Conservation (phyloP, 2,888 invertebrate species). For the Phytoseiulus persimilis region DNA sequence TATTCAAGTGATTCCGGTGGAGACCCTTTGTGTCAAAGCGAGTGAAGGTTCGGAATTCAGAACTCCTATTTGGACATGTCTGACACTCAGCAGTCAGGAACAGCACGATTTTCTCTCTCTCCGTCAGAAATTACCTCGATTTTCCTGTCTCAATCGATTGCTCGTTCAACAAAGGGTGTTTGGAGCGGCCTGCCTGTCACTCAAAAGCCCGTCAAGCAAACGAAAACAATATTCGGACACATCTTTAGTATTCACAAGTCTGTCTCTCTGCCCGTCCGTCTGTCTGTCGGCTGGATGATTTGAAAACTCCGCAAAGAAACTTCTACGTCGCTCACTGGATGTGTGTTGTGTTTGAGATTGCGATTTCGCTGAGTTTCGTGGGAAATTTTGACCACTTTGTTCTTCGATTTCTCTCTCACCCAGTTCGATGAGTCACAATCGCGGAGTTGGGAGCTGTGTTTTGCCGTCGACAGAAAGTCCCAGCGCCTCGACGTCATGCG, state of each 20-base stretch:
- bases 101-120: neutral
- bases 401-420: neutral
- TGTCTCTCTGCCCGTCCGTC: neutral
- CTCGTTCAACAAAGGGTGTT: neutral
- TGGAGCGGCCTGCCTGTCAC: neutral
- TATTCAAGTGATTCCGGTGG: neutral
- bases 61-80: neutral
- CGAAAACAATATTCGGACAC: constrained; percentile 5
- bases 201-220: neutral
- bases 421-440: neutral
- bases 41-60: neutral
- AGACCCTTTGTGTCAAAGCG: neutral
- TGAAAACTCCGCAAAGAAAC: neutral
- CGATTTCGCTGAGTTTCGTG: neutral
- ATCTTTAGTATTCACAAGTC: neutral
- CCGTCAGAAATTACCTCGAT: neutral
- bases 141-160: neutral
- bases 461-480: neutral
- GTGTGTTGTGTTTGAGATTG: neutral
- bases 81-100: neutral
- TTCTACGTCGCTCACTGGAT: neutral
- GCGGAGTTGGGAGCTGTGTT: neutral
- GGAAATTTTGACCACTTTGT: neutral
- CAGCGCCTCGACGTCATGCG: neutral
- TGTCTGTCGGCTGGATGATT: no score